A percentile compares a stretch with the other conserved stretches of the same genome.
Evolutionary conservation across 2,797 vertebrate species (phyloP).

Genomic region (Phrynocephalus guinanensis): DNA sequence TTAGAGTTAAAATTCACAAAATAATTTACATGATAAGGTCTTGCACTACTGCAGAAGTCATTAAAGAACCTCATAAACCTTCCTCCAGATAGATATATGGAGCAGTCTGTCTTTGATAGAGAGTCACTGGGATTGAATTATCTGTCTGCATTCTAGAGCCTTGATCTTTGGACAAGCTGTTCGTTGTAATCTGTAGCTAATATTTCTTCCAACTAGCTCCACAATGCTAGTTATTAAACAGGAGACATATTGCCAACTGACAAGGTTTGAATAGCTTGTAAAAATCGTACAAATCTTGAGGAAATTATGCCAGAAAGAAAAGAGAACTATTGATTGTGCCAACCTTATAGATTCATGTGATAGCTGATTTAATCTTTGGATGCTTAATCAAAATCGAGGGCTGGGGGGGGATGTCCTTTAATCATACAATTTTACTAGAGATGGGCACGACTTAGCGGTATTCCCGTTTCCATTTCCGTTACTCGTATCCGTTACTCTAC

Average conservation of each 20-base stretch:
- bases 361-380: conserved; percentile 45
- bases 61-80: conserved; percentile 73
- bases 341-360: conserved; percentile 7
- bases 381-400: conserved; percentile 48
- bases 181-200: conserved; percentile 58
- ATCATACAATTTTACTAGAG: conserved; percentile 13
- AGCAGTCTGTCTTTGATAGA: conserved; percentile 63
- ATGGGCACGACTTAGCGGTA: too few species aligned
- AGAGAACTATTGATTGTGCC: conserved; percentile 21
- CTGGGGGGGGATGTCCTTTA: conserved; percentile 31
- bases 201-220: conserved; percentile 58
- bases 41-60: conserved; percentile 65
- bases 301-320: conserved; percentile 39
- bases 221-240: conserved; percentile 17
- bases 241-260: conserved; percentile 43
- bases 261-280: conserved; percentile 43
- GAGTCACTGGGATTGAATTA: conserved; percentile 64
- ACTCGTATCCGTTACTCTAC: too few species aligned
- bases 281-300: conserved; percentile 57
- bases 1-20: conserved; percentile 57
- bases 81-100: conserved; percentile 67
- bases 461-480: too few species aligned
- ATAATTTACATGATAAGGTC: conserved; percentile 70
- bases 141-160: conserved; percentile 48
- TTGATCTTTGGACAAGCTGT: conserved; percentile 64